Conservation (phyloP, 64 coral and sea anemone species). For the Dendronephthya gigantea region DNA sequence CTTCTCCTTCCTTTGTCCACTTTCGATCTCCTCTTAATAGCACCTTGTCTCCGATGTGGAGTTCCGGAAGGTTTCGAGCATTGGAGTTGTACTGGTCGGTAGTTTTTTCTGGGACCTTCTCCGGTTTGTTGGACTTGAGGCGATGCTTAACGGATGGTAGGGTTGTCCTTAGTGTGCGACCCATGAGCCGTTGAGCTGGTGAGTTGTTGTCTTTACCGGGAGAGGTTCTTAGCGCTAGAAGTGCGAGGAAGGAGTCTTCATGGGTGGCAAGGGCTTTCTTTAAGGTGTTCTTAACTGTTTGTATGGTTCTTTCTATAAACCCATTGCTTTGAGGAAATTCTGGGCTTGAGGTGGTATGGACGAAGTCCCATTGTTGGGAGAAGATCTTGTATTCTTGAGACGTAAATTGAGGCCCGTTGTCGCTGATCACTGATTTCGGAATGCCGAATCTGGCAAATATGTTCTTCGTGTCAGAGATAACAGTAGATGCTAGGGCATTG, state of each 20-base stretch:
- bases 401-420: conserved; percentile 16
- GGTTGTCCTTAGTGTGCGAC: not conserved
- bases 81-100: conserved; percentile 12
- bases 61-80: conserved; percentile 15
- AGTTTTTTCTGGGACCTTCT: not conserved
- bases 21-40: not conserved
- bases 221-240: not conserved
- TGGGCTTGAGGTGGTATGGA: conserved; percentile 1
- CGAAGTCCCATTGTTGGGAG: conserved; percentile 4
- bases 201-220: not conserved
- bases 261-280: not conserved
- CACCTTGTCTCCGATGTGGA: not conserved
- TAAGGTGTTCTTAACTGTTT: not conserved
- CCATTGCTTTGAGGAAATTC: conserved; percentile 8
- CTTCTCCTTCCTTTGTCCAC: not conserved
- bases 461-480: not conserved
- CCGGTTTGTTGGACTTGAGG: not conserved
- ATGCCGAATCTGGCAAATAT: conserved; percentile 7
- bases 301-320: not conserved
- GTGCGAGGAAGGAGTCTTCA: not conserved
- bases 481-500: not conserved
- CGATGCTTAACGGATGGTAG: not conserved
- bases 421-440: not conserved
- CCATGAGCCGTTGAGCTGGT: conserved; percentile 3
- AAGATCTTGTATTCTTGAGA: no score